phyloP scores from a whole-genome alignment of 2,888 invertebrate genomes.

The Melitaea athalia region DNA sequence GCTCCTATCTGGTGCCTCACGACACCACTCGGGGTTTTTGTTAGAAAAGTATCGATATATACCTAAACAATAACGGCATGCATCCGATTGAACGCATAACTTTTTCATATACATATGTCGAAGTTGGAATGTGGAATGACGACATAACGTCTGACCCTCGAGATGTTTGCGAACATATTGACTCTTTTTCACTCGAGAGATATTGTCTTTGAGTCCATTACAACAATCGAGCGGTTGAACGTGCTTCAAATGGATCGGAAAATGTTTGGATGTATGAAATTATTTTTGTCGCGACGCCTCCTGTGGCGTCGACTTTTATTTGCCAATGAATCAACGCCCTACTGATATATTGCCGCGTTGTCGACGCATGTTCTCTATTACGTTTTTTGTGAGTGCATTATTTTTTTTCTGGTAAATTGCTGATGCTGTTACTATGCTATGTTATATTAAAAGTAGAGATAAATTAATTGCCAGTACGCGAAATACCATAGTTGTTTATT shows the following conservation, averaged over 20 bases:
- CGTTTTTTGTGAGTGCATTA: conserved; percentile 52
- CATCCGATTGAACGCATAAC: conserved; percentile 4
- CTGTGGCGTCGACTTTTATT: conserved; percentile 65
- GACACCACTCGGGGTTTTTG: too few relatives aligned
- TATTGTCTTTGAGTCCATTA: conserved; percentile 49
- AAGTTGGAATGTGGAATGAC: conserved; percentile 13
- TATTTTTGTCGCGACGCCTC: conserved; percentile 69
- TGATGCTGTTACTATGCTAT: conserved; percentile 15
- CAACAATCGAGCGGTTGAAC: conserved; percentile 49
- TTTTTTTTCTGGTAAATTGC: conserved; percentile 39
- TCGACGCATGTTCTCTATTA: conserved; percentile 64
- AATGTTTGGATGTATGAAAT: conserved; percentile 67
- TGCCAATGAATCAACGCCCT: conserved; percentile 70
- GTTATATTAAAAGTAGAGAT: background rate
- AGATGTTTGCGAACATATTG: conserved; percentile 28
- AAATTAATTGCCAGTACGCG: background rate
- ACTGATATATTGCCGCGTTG: conserved; percentile 61
- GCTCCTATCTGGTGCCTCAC: too few relatives aligned
- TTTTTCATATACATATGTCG: conserved; percentile 17
- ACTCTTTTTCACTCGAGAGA: conserved; percentile 27
- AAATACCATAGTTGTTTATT: background rate
- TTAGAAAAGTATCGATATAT: background rate
- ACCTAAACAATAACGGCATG: conserved; percentile 1
- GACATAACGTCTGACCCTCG: conserved; percentile 13
- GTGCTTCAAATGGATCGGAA: conserved; percentile 64